Evolutionary conservation across 2,797 vertebrate species (phyloP).

Genomic region (Gouania willdenowi): DNA sequence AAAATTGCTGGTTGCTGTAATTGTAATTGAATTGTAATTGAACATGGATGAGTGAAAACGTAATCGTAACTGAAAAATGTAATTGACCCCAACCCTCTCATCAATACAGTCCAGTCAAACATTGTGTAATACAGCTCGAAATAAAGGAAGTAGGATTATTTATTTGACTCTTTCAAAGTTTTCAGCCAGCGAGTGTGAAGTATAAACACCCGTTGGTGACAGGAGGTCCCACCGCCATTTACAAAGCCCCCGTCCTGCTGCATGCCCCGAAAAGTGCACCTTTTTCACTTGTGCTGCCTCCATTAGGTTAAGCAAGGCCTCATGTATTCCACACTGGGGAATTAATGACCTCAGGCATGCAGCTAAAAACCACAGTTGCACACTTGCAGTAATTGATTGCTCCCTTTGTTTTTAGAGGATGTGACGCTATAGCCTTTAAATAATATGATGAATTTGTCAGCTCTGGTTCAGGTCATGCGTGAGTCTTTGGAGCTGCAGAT

Average conservation of each 20-base stretch:
- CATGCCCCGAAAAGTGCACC: conserved; percentile 50
- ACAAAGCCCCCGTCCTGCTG: conserved; percentile 20
- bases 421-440: conserved; percentile 52
- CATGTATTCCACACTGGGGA: conserved; percentile 53
- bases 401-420: conserved; percentile 37
- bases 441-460: conserved; percentile 34
- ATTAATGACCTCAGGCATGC: conserved; percentile 54
- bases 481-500: background rate
- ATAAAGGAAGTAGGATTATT: conserved; percentile 18
- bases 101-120: conserved; percentile 15
- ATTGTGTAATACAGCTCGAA: conserved; percentile 10
- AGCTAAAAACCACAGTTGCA: conserved; percentile 43
- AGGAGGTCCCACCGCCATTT: conserved; percentile 49
- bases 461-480: conserved; percentile 1
- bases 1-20: too few relatives aligned
- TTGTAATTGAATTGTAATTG: too few relatives aligned
- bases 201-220: conserved; percentile 58
- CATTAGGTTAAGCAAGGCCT: conserved; percentile 55
- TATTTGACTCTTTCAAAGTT: conserved; percentile 33
- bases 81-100: too few relatives aligned
- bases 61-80: too few relatives aligned
- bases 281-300: conserved; percentile 25
- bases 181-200: conserved; percentile 35
- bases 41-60: too few relatives aligned
- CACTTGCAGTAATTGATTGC: conserved; percentile 49